phyloP scores from a whole-genome alignment of 2,797 vertebrate species.

The Garrulus glandarius region DNA sequence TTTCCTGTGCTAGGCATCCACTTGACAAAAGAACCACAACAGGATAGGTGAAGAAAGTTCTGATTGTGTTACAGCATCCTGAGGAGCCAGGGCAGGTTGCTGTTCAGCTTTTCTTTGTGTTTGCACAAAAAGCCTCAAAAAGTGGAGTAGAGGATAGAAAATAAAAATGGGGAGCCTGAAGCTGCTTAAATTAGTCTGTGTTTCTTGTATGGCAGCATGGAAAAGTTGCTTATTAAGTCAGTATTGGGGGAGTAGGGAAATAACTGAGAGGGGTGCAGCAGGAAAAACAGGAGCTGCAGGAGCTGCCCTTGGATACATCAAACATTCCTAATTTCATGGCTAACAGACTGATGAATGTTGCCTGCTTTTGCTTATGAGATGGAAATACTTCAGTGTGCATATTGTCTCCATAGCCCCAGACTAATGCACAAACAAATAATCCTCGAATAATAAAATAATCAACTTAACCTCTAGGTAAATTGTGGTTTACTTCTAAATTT shows the following conservation, averaged over 20 bases:
- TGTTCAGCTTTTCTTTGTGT: not conserved
- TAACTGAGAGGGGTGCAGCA: not conserved
- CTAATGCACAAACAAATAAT: constrained; percentile 2
- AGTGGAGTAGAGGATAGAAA: not conserved
- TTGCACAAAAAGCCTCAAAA: not conserved
- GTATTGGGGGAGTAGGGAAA: not conserved
- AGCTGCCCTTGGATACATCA: not conserved
- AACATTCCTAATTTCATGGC: not conserved
- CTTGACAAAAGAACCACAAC: not conserved
- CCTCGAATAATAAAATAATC: not conserved
- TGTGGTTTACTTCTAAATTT: not conserved
- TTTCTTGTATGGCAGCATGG: not conserved
- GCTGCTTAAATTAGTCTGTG: not conserved
- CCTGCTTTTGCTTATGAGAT: not conserved
- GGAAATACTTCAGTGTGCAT: not conserved
- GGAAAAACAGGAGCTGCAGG: not conserved
- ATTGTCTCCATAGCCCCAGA: not conserved
- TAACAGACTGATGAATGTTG: not conserved
- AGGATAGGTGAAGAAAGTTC: not conserved
- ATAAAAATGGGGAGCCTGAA: not conserved
- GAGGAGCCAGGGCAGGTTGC: not conserved
- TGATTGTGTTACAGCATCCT: not conserved
- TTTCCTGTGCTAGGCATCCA: not conserved
- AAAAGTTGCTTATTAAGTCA: not conserved
- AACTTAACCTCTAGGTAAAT: not conserved